These are phyloP conservation scores for Eremobia ochroleuca DNA, from an alignment of 2,888 invertebrate genomes.

Conservation along the genomic window DNA sequence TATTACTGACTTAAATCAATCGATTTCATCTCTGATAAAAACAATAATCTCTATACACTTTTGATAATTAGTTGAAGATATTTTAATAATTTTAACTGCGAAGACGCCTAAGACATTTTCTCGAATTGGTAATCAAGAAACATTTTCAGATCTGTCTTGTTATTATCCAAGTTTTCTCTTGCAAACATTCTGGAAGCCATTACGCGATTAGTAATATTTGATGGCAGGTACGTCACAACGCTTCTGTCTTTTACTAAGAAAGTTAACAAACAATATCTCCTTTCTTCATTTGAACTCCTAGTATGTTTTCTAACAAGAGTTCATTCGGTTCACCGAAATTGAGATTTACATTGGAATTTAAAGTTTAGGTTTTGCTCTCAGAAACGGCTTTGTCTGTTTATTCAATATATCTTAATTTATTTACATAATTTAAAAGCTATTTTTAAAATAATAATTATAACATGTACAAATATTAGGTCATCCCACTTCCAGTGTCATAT, in stretches of 20 bases:
- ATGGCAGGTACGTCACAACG: constrained; percentile 26
- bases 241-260: constrained; percentile 19
- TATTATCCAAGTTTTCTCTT: constrained; percentile 48
- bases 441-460: too few relatives aligned
- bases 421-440: neutral
- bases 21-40: neutral
- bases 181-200: constrained; percentile 55
- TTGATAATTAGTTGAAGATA: neutral
- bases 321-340: neutral
- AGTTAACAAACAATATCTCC: constrained; percentile 22
- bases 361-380: constrained; percentile 14
- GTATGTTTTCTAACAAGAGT: neutral
- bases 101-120: constrained; percentile 25
- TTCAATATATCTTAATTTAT: neutral
- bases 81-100: constrained; percentile 33
- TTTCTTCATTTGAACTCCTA: constrained; percentile 27
- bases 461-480: too few relatives aligned
- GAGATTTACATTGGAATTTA: neutral
- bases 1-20: constrained; percentile 9
- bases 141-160: constrained; percentile 37
- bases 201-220: constrained; percentile 58
- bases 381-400: neutral
- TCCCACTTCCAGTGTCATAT: too few relatives aligned
- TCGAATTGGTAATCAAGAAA: constrained; percentile 48
- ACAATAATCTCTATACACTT: constrained; percentile 5